Conservation (phyloP, 2,113 vertebrate species). For the Crotalus tigris region DNA sequence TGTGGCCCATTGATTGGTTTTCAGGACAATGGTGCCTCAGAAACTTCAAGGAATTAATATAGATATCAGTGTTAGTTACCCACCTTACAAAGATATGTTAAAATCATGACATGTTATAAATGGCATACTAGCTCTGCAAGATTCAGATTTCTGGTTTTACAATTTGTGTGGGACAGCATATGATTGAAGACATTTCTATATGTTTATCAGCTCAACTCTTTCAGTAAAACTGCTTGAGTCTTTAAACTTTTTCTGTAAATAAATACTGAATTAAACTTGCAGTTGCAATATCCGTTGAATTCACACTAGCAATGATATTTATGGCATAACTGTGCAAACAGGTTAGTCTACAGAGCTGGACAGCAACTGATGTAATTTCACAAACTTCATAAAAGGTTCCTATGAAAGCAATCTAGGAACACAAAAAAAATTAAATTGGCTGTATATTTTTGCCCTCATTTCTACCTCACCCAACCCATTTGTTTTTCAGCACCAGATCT, state of each 20-base stretch:
- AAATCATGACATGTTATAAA: constrained; percentile 34
- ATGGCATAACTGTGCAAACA: constrained; percentile 12
- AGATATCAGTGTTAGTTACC: background rate
- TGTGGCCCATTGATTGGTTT: background rate
- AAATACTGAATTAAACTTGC: constrained; percentile 30
- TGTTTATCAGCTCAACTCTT: constrained; percentile 54
- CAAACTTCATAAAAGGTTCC: background rate
- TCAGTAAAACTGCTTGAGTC: constrained; percentile 41
- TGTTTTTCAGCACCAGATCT: constrained; percentile 15
- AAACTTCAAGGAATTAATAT: background rate
- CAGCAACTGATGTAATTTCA: constrained; percentile 21
- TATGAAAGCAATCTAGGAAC: constrained; percentile 26
- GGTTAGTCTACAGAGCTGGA: constrained; percentile 38
- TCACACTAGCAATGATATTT: constrained; percentile 27
- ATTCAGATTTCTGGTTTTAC: constrained; percentile 52
- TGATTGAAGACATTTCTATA: constrained; percentile 31
- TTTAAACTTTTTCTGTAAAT: constrained; percentile 29
- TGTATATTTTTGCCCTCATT: constrained; percentile 39
- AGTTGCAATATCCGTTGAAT: constrained; percentile 27
- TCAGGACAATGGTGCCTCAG: background rate
- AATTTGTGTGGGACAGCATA: constrained; percentile 41
- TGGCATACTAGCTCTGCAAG: constrained; percentile 46
- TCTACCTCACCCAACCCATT: background rate
- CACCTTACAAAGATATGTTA: constrained; percentile 10
- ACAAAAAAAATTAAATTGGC: constrained; percentile 34